Evolutionary conservation across 2,888 invertebrate genomes (phyloP).

Genomic region (Peribatodes rhomboidaria): DNA sequence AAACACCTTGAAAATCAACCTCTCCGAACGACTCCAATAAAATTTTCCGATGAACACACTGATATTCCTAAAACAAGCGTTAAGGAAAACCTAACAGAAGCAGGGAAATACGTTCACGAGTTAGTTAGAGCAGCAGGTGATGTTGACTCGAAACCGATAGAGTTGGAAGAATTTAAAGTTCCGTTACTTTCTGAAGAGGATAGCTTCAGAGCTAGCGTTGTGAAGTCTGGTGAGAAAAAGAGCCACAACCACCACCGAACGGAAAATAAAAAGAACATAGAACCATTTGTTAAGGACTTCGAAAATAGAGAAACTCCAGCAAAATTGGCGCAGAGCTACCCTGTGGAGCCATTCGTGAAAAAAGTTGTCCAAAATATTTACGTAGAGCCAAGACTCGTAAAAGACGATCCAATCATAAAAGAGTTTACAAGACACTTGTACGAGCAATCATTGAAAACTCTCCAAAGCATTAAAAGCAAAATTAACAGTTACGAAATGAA

Average conservation of each 20-base stretch:
- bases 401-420: constrained; percentile 54
- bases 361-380: constrained; percentile 29
- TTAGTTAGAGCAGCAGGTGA: not conserved
- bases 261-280: not conserved
- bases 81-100: not conserved
- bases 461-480: constrained; percentile 55
- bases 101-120: constrained; percentile 4
- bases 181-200: not conserved
- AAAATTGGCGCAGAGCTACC: not conserved
- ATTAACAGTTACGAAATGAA: constrained; percentile 43
- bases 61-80: not conserved
- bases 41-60: constrained; percentile 1
- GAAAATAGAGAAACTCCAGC: not conserved
- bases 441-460: constrained; percentile 58
- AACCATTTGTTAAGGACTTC: not conserved
- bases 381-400: constrained; percentile 45
- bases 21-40: not conserved
- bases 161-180: not conserved
- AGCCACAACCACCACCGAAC: not conserved
- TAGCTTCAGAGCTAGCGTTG: not conserved
- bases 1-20: not conserved
- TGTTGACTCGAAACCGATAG: not conserved
- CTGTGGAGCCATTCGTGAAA: not conserved
- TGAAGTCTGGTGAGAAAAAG: not conserved
- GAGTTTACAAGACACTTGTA: constrained; percentile 59